Evolutionary conservation across 2,888 invertebrate genomes (phyloP), one percentile per base, ranked within the genome.

Genomic region (Pecten maximus): DNA sequence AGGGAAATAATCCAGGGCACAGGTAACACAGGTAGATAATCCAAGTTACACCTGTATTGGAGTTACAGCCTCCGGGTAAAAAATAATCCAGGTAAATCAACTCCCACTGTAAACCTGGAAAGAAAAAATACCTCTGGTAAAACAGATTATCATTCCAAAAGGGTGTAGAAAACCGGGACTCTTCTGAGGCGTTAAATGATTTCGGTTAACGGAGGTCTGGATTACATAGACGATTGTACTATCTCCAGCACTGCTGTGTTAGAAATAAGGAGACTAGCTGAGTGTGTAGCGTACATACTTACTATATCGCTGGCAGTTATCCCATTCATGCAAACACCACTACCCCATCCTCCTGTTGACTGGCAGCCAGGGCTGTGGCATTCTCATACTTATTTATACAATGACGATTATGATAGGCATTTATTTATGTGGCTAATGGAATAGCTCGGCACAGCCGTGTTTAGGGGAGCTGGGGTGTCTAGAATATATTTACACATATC

Each of bases 341-440:
- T 28, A 74, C 74, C 35, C 35, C 74, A 74, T 74, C 74, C 2
- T 35, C 35, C 2, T 74, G 74, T 35, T 74, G 28, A 74, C 74
- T 74, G 74, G 35, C 74, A 74, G 74, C 28, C 15, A 74, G 35
- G 12, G 35, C 74, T 74, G 35, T 74, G 74, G 74, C 35, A 28
- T 74, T 35, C 60, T 15, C 35, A 28, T 28, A 35, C 74, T 74
- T 74, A 74, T 74, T 12, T 74, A 74, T 74, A 74, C 74, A 74
- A 74, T 74, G 74, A 74, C 74, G 74, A 35, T 74, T 74, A 74
- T 74, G 74, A 74, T 74, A 35, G 74, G 74, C 74, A 74, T 74
- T 74, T 74, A 74, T 74, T 74, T 74, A 74, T 74, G 74, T 74
- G 74, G 74, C 74, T 74, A 74, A 74, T 74, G 74, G 74, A 35